These are phyloP conservation scores for Stegostoma tigrinum DNA, from an alignment of 2,113 vertebrate species.

Conservation along the genomic window DNA sequence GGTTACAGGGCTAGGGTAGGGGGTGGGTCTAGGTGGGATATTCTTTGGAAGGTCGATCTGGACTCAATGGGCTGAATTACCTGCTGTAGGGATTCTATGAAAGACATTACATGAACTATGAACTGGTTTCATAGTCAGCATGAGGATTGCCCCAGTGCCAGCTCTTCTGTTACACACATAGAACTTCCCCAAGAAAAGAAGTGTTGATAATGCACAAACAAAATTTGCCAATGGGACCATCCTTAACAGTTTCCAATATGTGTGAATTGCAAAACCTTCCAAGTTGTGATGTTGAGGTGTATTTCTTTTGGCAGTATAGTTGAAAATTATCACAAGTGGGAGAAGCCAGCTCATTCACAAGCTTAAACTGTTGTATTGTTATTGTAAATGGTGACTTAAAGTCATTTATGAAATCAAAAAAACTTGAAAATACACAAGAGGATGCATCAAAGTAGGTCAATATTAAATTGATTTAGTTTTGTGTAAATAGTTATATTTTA, in stretches of 20 bases:
- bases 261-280: background rate
- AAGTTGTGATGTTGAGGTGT: background rate
- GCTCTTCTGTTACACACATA: background rate
- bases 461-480: background rate
- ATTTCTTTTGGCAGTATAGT: background rate
- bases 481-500: background rate
- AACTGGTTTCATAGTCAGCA: background rate
- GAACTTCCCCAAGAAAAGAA: background rate
- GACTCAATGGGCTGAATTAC: no score
- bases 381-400: background rate
- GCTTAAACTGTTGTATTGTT: background rate
- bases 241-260: background rate
- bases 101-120: background rate
- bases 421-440: background rate
- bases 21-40: no score
- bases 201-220: background rate
- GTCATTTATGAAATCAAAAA: background rate
- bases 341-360: background rate
- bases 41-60: no score
- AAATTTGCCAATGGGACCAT: background rate
- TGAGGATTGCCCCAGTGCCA: background rate
- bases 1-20: no score
- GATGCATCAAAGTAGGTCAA: background rate
- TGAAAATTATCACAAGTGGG: background rate
- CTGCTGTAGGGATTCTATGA: background rate